These are phyloP conservation scores for Daptonema setosum DNA, from an alignment of 2,888 invertebrate genomes.

Conservation along the genomic window DNA sequence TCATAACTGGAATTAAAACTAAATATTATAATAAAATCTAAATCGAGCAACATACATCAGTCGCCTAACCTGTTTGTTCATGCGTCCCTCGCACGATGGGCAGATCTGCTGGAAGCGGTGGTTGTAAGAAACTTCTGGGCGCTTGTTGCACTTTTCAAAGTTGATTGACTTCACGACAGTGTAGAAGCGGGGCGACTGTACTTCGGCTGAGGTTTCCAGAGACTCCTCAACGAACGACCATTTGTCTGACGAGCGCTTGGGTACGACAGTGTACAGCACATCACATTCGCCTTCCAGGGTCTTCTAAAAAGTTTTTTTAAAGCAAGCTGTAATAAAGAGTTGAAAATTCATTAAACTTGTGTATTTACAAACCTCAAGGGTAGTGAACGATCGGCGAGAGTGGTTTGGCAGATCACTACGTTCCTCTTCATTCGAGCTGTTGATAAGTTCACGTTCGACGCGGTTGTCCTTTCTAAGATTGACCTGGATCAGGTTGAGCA, in stretches of 20 bases:
- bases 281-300: slow-evolving; percentile 21
- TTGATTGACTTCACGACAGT: slow-evolving; percentile 30
- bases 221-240: no score
- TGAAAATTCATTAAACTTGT: no score
- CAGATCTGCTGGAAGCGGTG: slow-evolving; percentile 7
- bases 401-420: no score
- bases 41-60: no score
- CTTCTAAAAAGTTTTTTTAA: slow-evolving; percentile 8
- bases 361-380: no score
- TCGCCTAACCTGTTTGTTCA: slow-evolving; percentile 1
- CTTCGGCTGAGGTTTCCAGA: slow-evolving; percentile 4
- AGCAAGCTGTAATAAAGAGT: no score
- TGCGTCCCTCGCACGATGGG: slow-evolving; percentile 6
- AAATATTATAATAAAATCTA: no score
- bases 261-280: slow-evolving; percentile 8
- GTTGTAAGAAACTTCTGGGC: slow-evolving; percentile 16
- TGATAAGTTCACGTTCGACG: neutral
- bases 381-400: no score
- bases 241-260: slow-evolving; percentile 12
- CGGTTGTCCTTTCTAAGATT: slow-evolving; percentile 1
- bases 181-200: no score
- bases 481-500: slow-evolving; percentile 21
- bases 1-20: no score
- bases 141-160: slow-evolving; percentile 28
- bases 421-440: neutral